A percentile compares a stretch with the other conserved stretches of the same genome.
These are phyloP conservation scores for Cercopithecus mitis DNA, from an alignment of 2,797 vertebrate genomes.

Conservation along the genomic window DNA sequence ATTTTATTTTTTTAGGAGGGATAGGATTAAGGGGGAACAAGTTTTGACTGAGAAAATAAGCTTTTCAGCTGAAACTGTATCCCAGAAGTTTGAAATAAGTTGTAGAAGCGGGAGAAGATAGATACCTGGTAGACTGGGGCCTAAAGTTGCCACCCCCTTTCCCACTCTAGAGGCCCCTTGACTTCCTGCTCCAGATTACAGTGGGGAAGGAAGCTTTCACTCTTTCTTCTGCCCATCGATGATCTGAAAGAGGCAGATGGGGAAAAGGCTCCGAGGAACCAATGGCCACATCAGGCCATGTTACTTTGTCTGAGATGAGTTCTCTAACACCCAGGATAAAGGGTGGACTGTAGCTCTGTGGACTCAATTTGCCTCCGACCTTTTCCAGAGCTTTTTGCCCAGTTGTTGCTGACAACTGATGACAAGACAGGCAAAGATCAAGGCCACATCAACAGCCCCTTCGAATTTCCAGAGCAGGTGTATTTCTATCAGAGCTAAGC, in stretches of 20 bases:
- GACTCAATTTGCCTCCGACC: conserved; percentile 94
- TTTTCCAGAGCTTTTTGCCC: conserved; percentile 93
- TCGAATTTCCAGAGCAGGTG: conserved; percentile 93
- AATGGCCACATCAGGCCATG: not conserved
- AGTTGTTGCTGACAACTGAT: conserved; percentile 89
- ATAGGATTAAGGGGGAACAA: too few species aligned
- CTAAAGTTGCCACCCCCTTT: too few species aligned
- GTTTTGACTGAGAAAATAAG: too few species aligned
- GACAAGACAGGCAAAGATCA: conserved; percentile 87
- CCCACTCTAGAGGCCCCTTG: too few species aligned
- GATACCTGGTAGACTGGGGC: too few species aligned
- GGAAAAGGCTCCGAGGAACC: not conserved
- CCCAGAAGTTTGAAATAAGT: too few species aligned
- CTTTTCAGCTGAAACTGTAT: too few species aligned
- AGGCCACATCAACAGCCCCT: conserved; percentile 83
- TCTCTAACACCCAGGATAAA: not conserved
- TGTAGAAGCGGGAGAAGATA: too few species aligned
- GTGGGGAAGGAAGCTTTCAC: too few species aligned
- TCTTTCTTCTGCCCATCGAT: conserved; percentile 28
- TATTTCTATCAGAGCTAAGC: conserved; percentile 89
- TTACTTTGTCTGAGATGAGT: not conserved
- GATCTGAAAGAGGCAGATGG: not conserved
- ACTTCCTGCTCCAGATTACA: too few species aligned
- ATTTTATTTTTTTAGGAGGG: too few species aligned
- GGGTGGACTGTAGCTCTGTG: conserved; percentile 82